These are phyloP conservation scores for Zaprionus capensis DNA, from an alignment of 1,140 invertebrate species.

Conservation along the genomic window DNA sequence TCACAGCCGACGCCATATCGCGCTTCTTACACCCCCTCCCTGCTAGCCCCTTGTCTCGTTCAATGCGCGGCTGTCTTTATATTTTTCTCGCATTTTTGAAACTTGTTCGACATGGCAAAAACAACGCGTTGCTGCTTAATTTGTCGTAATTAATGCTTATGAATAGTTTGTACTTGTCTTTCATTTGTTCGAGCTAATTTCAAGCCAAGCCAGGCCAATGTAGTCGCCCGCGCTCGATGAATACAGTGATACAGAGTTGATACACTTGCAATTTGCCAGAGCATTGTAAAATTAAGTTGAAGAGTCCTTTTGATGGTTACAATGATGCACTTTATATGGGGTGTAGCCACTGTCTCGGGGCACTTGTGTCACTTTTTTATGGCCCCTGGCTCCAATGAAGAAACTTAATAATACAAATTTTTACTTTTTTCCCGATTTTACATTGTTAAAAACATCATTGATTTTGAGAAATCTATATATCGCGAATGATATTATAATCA, in stretches of 20 bases:
- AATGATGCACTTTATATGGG: too few species aligned
- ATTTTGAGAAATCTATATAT: too few species aligned
- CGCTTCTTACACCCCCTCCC: constrained; percentile 10
- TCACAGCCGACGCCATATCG: constrained; percentile 52
- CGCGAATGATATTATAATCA: too few species aligned
- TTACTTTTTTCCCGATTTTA: too few species aligned
- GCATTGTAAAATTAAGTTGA: background rate
- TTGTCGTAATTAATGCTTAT: constrained; percentile 83
- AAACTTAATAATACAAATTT: too few species aligned
- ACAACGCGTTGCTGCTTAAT: constrained; percentile 80
- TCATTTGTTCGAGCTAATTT: constrained; percentile 66
- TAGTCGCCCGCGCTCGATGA: constrained; percentile 12
- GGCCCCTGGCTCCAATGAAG: too few species aligned
- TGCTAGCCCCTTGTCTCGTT: constrained; percentile 6
- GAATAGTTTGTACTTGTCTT: constrained; percentile 81
- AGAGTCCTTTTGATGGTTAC: too few species aligned
- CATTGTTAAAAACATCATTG: too few species aligned
- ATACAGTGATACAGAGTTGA: background rate
- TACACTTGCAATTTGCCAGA: background rate
- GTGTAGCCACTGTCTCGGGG: too few species aligned
- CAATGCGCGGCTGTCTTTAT: constrained; percentile 55
- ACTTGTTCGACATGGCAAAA: constrained; percentile 81
- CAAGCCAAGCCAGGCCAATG: constrained; percentile 27
- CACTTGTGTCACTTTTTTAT: too few species aligned
- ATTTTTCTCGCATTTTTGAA: constrained; percentile 79